A percentile compares a stretch with the other conserved stretches of the same genome.
Evolutionary conservation across 2,888 invertebrate species (phyloP).

Genomic region (Escarpia spicata): DNA sequence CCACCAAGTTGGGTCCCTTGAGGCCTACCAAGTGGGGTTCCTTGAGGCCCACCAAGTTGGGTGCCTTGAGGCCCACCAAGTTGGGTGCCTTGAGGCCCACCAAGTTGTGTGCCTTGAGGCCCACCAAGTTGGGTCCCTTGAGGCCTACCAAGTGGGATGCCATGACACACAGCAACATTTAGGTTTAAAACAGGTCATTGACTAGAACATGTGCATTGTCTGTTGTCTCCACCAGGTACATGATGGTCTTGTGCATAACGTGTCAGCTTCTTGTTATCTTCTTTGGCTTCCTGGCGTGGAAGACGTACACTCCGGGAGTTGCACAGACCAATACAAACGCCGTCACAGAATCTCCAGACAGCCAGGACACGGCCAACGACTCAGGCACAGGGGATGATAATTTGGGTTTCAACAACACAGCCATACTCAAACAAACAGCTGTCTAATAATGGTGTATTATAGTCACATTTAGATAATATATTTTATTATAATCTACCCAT

Average conservation of each 20-base stretch:
- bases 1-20: too few species aligned
- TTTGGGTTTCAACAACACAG: not conserved
- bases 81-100: too few species aligned
- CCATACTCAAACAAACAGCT: not conserved
- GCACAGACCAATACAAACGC: not conserved
- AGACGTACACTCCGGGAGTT: not conserved
- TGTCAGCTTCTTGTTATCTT: not conserved
- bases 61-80: too few species aligned
- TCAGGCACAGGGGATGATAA: not conserved
- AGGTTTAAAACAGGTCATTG: not conserved
- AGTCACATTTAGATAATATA: not conserved
- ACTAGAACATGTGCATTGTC: too few species aligned
- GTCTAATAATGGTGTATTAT: not conserved
- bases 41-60: too few species aligned
- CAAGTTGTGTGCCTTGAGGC: too few species aligned
- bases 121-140: too few species aligned
- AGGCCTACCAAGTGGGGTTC: too few species aligned
- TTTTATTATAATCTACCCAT: not conserved
- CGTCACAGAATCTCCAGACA: not conserved
- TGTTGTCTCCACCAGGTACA: not conserved
- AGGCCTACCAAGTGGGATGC: too few species aligned
- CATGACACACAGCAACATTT: too few species aligned
- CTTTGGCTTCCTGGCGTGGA: conserved; percentile 14
- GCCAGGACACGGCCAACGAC: not conserved
- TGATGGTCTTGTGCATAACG: not conserved